These are phyloP conservation scores for Salvelinus namaycush DNA, from an alignment of 2,113 vertebrate genomes.

Conservation along the genomic window DNA sequence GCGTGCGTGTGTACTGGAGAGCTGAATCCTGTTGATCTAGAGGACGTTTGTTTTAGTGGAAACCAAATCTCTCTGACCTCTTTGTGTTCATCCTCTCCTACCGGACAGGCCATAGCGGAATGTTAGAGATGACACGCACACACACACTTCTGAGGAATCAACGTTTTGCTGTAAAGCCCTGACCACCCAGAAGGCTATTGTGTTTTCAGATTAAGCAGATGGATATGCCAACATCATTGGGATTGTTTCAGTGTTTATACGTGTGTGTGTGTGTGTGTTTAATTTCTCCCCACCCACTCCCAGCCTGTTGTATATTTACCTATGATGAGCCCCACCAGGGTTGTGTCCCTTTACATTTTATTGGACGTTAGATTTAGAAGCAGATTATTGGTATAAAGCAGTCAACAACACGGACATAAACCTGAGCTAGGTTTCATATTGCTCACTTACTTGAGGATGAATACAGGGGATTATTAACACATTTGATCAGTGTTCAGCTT, in stretches of 20 bases:
- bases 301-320: constrained; percentile 61
- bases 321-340: constrained; percentile 19
- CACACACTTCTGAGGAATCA: background rate
- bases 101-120: constrained; percentile 39
- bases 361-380: constrained; percentile 41
- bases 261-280: too few relatives aligned
- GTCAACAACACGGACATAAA: constrained; percentile 4
- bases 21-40: constrained; percentile 28
- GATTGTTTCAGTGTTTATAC: too few relatives aligned
- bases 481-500: constrained; percentile 7
- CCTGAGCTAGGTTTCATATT: constrained; percentile 31
- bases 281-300: constrained; percentile 18
- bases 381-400: constrained; percentile 48
- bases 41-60: constrained; percentile 34
- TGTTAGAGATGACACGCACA: constrained; percentile 15
- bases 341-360: constrained; percentile 37
- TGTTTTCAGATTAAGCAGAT: constrained; percentile 41
- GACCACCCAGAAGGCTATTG: too few relatives aligned
- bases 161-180: too few relatives aligned
- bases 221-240: too few relatives aligned
- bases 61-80: constrained; percentile 27
- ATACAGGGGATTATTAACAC: background rate
- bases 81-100: constrained; percentile 20
- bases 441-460: constrained; percentile 25
- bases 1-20: background rate